Evolutionary conservation across 2,797 vertebrate genomes (phyloP), one percentile per base, ranked within the genome.

Genomic region (Crocodylus rhombifer): DNA sequence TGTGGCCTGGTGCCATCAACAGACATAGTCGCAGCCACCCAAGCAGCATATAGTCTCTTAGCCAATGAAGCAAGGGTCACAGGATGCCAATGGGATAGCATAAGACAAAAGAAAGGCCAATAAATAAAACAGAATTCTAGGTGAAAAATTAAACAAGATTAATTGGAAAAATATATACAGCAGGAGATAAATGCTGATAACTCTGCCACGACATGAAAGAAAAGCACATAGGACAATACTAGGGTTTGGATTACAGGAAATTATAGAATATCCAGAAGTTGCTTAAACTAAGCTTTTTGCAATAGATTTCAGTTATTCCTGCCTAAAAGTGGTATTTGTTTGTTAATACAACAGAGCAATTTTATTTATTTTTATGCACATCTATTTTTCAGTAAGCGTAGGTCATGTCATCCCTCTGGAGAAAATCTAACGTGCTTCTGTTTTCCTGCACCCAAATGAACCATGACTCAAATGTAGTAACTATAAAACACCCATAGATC

Each of bases 401-500:
- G 94, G 95, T 95, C 96, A 94, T 84, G 91, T 78, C 91, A 89
- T 92, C 42, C 94, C 92, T 95, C 51, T 76, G 87, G 1, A 83
- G 92, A 88, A 7, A 88, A 64, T 95, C 95, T 71, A 69, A 92
- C 94, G 87, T 84, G 93, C 82, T 95, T 69, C 88, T 76, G 83
- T 73, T 94, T 0, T 55, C 86, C 93, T 95, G 88, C 81, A 78
- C 94, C 76, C 84, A 84, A 86, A 93, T 94, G 63, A 96, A 96
- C 42, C 42, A 89, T 4, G 78, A 51, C 75, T 92, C 80, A 62
- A 67, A 79, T 69, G 62, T 82, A 89, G 89, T 15, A 73, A n/a
- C 92, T 93, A 84, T 94, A 84, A 95, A 96, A 95, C 80, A 33
- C 64, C 88, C 92, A 89, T 89, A 84, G 95, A 95, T 96, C 96